These are phyloP conservation scores for Ictidomys tridecemlineatus DNA, from an alignment of 2,113 vertebrate species.

Conservation along the genomic window DNA sequence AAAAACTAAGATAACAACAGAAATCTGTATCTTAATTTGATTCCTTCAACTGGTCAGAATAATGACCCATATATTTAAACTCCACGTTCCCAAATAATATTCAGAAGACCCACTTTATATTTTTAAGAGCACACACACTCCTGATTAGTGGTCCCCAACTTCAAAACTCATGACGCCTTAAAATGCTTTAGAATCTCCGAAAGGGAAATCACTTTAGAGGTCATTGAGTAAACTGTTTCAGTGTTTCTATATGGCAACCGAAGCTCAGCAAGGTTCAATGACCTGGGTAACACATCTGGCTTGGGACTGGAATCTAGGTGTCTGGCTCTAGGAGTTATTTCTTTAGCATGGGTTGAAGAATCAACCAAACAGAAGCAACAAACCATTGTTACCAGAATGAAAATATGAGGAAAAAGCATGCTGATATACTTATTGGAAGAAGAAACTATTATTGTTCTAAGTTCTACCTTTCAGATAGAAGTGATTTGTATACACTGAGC, in stretches of 20 bases:
- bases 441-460: background rate
- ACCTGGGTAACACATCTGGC: background rate
- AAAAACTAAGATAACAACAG: too few species aligned
- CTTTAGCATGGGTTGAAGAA: background rate
- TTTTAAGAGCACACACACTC: background rate
- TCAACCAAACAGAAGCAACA: background rate
- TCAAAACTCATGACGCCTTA: background rate
- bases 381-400: background rate
- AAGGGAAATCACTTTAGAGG: slow-evolving; percentile 32
- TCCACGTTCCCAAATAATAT: background rate
- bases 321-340: background rate
- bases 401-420: slow-evolving; percentile 11
- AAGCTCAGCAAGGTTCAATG: background rate
- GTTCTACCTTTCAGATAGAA: background rate
- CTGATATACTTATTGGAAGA: background rate
- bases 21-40: background rate
- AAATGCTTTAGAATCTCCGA: slow-evolving; percentile 34
- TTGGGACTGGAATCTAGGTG: background rate
- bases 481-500: background rate
- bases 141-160: background rate
- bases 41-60: slow-evolving; percentile 8
- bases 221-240: background rate
- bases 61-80: background rate
- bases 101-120: background rate
- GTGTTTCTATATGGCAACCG: background rate